Evolutionary conservation across 2,797 vertebrate species (phyloP), one percentile per base, ranked within the genome.

Genomic region (Falco biarmicus): DNA sequence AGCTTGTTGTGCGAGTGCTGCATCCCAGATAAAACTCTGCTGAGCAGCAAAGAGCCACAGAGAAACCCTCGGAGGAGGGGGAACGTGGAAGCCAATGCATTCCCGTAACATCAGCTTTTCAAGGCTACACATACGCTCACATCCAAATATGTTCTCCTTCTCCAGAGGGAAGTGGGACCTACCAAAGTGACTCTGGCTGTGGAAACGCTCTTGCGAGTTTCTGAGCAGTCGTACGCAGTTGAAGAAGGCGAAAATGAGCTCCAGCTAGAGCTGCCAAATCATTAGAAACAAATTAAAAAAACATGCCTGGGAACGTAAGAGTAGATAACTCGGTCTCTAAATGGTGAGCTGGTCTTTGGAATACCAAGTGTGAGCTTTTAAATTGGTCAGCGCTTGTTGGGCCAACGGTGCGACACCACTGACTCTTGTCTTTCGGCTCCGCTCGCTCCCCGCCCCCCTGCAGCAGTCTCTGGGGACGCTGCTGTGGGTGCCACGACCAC

Each of bases 1-100:
- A 83, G 90, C 79, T 92, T 71, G 84, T 82, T 80, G 89, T 61
- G 93, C 21, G 63, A 95, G 90, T 17, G 71, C 94, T 66, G 84
- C 93, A 66, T 78, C 93, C 89, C 95, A 54, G 92, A 71, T 70
- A 81, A 87, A 94, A 60, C 82, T 78, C 71, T 18, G 22, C 21
- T 0, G 63, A 94, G 81, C 66, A 85, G 95, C 84, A 61, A 90
- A 75, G 68, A 93, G 61, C 85, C 71, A 14, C 4, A 22, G 63
- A 80, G 87, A 54, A 90, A 68, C 71, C 88, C 94, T 79, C 9
- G 12, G 89, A 95, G 87, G 19, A 89, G 90, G 68, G 89, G 92
- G 31, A 84, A 37, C 59, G 19, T 17, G 5, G 31, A 66, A 78
- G 90, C 94, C 89, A 71, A n/a, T 0, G 6, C 60, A n/a, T 91